A percentile compares a stretch with the other conserved stretches of the same genome.
Conservation (phyloP, 2,888 invertebrate genomes). For the Lasioglossum zephyrum region DNA sequence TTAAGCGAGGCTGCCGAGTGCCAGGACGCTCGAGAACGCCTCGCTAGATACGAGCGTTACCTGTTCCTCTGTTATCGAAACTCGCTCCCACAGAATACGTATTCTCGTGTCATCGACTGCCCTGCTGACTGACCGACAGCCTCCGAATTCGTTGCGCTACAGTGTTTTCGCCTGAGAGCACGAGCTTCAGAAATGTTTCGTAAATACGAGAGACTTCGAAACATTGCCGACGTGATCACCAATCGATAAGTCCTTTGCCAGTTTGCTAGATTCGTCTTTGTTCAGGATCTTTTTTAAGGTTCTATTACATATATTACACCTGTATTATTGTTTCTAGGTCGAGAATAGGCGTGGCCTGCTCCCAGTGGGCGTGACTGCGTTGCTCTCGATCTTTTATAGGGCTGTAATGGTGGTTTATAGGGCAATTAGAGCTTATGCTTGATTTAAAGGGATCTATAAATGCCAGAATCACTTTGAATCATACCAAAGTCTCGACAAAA, state of each 20-base stretch:
- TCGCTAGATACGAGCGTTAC: conserved; percentile 21
- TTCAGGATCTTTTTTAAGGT: not conserved
- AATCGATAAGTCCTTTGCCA: not conserved
- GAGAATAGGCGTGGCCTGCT: not conserved
- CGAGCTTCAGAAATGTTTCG: not conserved
- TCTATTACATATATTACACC: not conserved
- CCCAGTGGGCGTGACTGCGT: not conserved
- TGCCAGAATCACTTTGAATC: not conserved
- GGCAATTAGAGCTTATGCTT: not conserved
- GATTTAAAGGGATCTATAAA: not conserved
- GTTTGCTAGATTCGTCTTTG: not conserved
- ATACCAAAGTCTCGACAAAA: not conserved
- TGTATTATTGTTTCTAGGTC: not conserved
- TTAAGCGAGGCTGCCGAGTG: conserved; percentile 35
- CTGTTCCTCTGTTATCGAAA: conserved; percentile 14
- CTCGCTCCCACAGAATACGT: not conserved
- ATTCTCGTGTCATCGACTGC: not conserved
- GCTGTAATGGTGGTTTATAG: not conserved
- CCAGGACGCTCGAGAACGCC: conserved; percentile 7
- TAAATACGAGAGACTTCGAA: not conserved
- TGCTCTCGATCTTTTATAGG: not conserved
- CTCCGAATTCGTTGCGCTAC: not conserved
- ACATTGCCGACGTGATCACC: not conserved
- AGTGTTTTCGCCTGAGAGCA: not conserved
- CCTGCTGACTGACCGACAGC: not conserved